These are phyloP conservation scores for Drosophila mayri DNA, from an alignment of 1,140 invertebrate species.

Conservation along the genomic window DNA sequence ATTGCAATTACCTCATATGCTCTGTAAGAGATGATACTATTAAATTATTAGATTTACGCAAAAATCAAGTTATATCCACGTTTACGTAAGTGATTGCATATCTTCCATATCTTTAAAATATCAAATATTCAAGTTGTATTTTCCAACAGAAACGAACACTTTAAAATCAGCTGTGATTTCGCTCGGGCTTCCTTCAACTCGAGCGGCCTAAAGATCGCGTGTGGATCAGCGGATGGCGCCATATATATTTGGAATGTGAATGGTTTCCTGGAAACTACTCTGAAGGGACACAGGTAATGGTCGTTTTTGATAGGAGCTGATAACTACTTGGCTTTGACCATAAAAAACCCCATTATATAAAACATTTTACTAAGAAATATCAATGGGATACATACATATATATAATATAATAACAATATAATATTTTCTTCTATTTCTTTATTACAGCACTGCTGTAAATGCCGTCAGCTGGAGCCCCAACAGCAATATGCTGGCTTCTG, in stretches of 20 bases:
- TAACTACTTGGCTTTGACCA: background rate
- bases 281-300: constrained; percentile 95
- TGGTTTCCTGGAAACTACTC: constrained; percentile 91
- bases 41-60: constrained; percentile 96
- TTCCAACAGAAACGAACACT: constrained; percentile 93
- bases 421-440: background rate
- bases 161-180: constrained; percentile 98
- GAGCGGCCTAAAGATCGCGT: constrained; percentile 94
- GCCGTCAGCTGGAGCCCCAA: constrained; percentile 97
- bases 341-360: background rate
- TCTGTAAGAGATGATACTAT: constrained; percentile 98
- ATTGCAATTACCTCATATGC: constrained; percentile 94
- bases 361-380: background rate
- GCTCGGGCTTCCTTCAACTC: constrained; percentile 96
- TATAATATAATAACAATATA: constrained; percentile 26
- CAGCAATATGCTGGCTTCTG: constrained; percentile 93
- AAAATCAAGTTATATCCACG: constrained; percentile 95
- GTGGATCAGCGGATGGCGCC: constrained; percentile 95
- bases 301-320: constrained; percentile 52
- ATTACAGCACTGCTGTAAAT: constrained; percentile 91
- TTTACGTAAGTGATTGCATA: constrained; percentile 90
- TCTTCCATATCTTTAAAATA: too few species aligned
- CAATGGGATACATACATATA: background rate
- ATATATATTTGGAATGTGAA: constrained; percentile 96
- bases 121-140: background rate